A percentile compares a stretch with the other conserved stretches of the same genome.
phyloP scores from a whole-genome alignment of 2,888 invertebrate genomes.

The Tenthredo distinguenda region DNA sequence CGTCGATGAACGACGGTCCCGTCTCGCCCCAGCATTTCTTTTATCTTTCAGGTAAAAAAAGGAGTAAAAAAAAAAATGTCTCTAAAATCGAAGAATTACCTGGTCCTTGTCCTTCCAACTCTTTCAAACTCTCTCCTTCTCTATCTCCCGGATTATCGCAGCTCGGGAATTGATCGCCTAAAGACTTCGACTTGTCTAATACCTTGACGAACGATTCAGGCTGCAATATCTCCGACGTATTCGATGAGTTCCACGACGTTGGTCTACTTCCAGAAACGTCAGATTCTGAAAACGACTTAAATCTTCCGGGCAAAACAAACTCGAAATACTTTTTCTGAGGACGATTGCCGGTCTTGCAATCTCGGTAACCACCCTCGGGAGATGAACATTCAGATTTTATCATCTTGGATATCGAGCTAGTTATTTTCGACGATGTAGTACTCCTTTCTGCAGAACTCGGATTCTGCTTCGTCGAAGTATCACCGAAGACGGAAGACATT shows the following conservation, averaged over 20 bases:
- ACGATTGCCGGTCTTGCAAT: not conserved
- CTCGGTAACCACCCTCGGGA: not conserved
- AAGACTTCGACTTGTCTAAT: constrained; percentile 49
- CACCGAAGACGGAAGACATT: not conserved
- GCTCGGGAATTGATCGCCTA: constrained; percentile 13
- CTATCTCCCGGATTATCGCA: not conserved
- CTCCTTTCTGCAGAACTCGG: too few species aligned
- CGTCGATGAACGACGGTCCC: not conserved
- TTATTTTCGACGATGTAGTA: not conserved
- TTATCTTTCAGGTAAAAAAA: not conserved
- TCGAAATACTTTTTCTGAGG: not conserved
- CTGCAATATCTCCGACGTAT: not conserved
- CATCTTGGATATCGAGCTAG: not conserved
- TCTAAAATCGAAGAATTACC: not conserved
- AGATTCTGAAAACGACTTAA: constrained; percentile 28
- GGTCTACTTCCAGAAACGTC: not conserved
- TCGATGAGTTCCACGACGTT: not conserved
- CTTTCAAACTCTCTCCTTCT: not conserved
- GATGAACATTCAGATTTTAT: constrained; percentile 26
- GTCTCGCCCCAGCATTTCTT: not conserved
- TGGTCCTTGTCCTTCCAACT: not conserved
- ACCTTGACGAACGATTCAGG: constrained; percentile 29
- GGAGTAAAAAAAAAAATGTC: not conserved
- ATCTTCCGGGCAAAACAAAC: not conserved
- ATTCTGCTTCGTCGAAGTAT: not conserved